Evolutionary conservation across 2,113 vertebrate species (phyloP).

Genomic region (Apeltes quadracus): DNA sequence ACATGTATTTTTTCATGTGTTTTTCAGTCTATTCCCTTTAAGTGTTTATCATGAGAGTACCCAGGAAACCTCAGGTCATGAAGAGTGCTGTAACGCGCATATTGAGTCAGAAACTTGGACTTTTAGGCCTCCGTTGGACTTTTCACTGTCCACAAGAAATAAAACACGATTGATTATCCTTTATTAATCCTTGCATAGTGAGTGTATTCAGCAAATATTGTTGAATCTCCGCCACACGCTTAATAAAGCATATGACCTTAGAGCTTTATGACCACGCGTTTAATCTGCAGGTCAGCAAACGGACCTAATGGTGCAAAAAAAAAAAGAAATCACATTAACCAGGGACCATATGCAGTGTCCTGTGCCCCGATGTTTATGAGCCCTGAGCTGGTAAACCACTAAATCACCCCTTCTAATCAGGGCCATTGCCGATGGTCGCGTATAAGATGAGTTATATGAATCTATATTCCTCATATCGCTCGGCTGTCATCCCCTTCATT

Average conservation of each 20-base stretch:
- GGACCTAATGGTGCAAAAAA: conserved; percentile 74
- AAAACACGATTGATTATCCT: not conserved
- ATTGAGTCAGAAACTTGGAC: not conserved
- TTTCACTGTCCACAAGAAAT: not conserved
- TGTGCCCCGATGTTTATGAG: conserved; percentile 73
- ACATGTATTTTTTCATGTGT: no score
- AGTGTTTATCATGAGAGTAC: not conserved
- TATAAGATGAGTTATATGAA: conserved; percentile 77
- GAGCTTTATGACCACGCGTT: conserved; percentile 60
- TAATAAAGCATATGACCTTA: conserved; percentile 62
- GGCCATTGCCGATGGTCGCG: conserved; percentile 69
- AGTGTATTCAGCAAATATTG: conserved; percentile 55
- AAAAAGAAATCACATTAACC: conserved; percentile 75
- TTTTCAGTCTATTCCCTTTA: conserved; percentile 3
- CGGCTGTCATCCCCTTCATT: conserved; percentile 69
- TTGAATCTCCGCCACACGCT: conserved; percentile 53
- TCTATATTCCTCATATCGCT: conserved; percentile 73
- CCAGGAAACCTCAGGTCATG: not conserved
- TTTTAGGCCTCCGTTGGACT: not conserved
- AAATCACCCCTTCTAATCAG: conserved; percentile 80
- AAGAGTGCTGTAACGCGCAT: not conserved
- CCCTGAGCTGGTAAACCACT: conserved; percentile 52
- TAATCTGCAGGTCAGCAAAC: conserved; percentile 75
- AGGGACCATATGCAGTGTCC: conserved; percentile 69
- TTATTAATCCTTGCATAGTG: conserved; percentile 12